A percentile compares a stretch with the other conserved stretches of the same genome.
phyloP scores from a whole-genome alignment of 2,113 vertebrate species.

The Leucoraja erinaceus region DNA sequence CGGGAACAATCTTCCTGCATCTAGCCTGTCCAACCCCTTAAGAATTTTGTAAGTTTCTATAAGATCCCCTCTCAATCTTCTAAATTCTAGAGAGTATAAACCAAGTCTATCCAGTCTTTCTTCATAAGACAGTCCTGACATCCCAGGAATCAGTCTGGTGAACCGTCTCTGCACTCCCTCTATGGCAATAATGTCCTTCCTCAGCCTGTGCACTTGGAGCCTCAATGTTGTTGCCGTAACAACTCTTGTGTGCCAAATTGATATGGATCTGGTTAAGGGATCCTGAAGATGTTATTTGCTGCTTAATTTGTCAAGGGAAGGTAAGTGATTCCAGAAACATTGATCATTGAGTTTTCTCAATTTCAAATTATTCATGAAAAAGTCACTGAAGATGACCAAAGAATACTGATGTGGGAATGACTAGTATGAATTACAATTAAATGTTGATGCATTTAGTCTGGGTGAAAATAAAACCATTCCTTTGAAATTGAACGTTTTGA shows the following conservation, averaged over 20 bases:
- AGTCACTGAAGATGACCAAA: not conserved
- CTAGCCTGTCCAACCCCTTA: no score
- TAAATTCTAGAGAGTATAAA: no score
- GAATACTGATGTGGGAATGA: not conserved
- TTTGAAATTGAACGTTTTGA: not conserved
- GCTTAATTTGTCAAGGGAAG: not conserved
- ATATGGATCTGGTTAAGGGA: not conserved
- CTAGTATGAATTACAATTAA: not conserved
- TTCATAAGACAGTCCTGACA: no score
- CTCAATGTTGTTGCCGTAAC: not conserved
- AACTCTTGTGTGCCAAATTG: not conserved
- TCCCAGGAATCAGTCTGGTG: no score
- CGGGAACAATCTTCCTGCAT: no score
- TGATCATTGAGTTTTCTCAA: not conserved
- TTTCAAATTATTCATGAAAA: not conserved
- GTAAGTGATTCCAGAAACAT: not conserved
- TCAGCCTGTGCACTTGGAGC: no score
- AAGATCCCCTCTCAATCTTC: no score
- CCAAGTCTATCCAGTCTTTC: no score
- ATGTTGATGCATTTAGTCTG: not conserved
- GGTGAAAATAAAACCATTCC: not conserved
- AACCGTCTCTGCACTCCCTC: no score
- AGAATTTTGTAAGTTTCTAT: no score
- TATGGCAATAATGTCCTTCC: no score
- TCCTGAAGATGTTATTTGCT: not conserved